A percentile compares a stretch with the other conserved stretches of the same genome.
Evolutionary conservation across 2,113 vertebrate species (phyloP).

Genomic region (Pagrus major): DNA sequence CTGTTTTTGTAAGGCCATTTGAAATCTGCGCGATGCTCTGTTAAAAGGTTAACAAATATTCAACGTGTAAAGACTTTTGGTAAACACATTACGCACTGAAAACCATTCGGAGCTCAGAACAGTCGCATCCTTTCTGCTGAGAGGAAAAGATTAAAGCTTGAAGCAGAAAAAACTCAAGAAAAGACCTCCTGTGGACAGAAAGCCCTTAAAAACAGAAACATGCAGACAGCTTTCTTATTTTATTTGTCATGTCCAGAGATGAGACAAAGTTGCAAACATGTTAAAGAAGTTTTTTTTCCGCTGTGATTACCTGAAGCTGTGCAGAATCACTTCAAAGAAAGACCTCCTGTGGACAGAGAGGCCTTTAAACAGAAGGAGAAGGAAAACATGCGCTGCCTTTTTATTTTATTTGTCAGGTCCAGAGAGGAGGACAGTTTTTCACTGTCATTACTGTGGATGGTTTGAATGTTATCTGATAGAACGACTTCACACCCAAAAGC

Average conservation of each 20-base stretch:
- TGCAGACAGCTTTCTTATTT: background rate
- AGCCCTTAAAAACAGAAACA: background rate
- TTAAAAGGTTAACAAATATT: constrained; percentile 35
- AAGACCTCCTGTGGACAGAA: constrained; percentile 11
- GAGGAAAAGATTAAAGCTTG: constrained; percentile 17
- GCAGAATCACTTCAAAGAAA: background rate
- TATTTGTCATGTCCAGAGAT: background rate
- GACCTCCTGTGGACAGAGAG: constrained; percentile 11
- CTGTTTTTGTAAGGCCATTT: background rate
- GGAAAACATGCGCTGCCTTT: background rate
- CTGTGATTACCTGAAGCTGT: background rate
- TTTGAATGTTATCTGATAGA: background rate
- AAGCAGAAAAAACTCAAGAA: background rate
- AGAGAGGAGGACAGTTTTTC: background rate
- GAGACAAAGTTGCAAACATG: background rate
- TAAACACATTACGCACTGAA: constrained; percentile 15
- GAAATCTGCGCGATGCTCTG: background rate
- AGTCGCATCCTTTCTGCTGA: background rate
- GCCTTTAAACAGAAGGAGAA: background rate
- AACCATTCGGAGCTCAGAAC: background rate
- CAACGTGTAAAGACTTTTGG: background rate
- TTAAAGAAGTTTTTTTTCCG: too few species aligned
- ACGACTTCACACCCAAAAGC: background rate
- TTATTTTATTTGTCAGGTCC: background rate
- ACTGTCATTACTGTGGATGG: background rate